Base-by-base conservation (phyloP, 2,113 vertebrate species). In the Laterallus jamaicensis region DNA sequence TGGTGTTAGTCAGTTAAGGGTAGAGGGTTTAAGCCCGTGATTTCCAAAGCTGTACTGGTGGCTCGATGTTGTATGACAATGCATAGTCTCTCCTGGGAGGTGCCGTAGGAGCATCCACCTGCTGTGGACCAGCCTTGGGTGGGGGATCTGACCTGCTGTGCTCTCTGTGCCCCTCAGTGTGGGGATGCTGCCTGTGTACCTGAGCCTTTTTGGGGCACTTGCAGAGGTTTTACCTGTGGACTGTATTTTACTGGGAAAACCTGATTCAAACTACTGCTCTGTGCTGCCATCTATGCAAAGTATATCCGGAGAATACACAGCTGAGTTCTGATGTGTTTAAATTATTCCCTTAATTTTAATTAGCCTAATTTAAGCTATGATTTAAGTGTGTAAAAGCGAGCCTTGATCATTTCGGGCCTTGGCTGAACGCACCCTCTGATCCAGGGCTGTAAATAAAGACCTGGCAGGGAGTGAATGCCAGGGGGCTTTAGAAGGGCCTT, bases 151-250 rank as follows among this genome's bases (percentile, higher is more conserved):
- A 29, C 62, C 49, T 3, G 1, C 62, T 2, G 1, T 39, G 31
- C 6, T 6, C 18, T 54, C 28, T 3, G 0, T 35, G 22, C 14
- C n/a, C 25, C 16, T 81, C 0, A 1, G 15, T 16, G 32, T 2
- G 2, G 7, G 32, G 10, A 4, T 49, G 29, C 39, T 19, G 20
- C 13, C 28, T 15, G 32, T 5, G 6, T 37, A 9, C 52, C 0
- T 1, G 31, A 70, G 21, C 12, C 24, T 3, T 2, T 42, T 4
- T 37, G 79, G 69, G 26, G 29, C 16, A 40, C 31, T 28, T 63
- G 49, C n/a, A 25, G 58, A 44, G 19, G 35, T 63, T 78, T 74
- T 68, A 58, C 24, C 7, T 13, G 6, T 31, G n/a, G 56, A 11
- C 12, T 0, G 1, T 66, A 24, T 4, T 60, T 58, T 79, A 40